Conservation (phyloP, 2,797 vertebrate species). For the Dendrocincla fuliginosa region DNA sequence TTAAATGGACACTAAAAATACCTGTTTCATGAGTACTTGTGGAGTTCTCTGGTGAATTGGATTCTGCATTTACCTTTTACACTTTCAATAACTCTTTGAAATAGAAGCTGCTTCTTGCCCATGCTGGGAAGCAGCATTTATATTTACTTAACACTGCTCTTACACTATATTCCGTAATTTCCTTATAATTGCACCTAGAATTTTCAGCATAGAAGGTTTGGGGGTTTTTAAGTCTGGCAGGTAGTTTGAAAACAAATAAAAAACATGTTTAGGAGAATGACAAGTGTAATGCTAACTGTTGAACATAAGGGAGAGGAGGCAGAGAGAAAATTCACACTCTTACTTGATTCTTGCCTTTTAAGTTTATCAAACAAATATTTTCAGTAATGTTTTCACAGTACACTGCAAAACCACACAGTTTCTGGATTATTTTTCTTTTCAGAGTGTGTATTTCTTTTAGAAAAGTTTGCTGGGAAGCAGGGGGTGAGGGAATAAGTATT, state of each 20-base stretch:
- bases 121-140: background rate
- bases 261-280: background rate
- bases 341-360: background rate
- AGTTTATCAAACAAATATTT: background rate
- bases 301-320: background rate
- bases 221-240: rapidly evolving
- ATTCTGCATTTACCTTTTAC: background rate
- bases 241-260: background rate
- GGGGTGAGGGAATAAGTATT: rapidly evolving
- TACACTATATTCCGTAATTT: background rate
- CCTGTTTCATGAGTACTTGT: background rate
- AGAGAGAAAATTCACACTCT: background rate
- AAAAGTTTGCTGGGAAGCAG: background rate
- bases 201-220: background rate
- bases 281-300: background rate
- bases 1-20: background rate
- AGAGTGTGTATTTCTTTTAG: background rate
- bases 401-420: background rate
- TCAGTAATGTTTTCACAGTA: background rate
- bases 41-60: background rate
- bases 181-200: background rate
- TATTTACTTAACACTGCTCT: background rate
- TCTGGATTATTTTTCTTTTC: background rate
- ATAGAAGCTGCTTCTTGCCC: background rate
- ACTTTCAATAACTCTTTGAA: background rate